These are phyloP conservation scores for Camelus bactrianus DNA, from an alignment of 2,113 vertebrate species.

Conservation along the genomic window DNA sequence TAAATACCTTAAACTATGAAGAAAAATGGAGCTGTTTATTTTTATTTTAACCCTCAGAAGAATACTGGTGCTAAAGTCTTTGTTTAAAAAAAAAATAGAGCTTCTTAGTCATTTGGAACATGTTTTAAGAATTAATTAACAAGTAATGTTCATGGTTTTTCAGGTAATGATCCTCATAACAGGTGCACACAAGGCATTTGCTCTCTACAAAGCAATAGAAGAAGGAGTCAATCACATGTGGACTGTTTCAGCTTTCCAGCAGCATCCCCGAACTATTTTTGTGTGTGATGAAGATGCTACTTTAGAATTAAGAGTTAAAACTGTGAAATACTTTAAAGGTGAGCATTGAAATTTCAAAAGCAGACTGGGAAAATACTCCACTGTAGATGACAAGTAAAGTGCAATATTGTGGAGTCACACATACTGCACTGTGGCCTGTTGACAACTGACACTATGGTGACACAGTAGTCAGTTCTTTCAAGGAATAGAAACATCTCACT, in stretches of 20 bases:
- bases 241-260: conserved; percentile 94
- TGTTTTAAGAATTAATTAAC: conserved; percentile 8
- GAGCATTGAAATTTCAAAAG: conserved; percentile 78
- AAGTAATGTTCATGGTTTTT: conserved; percentile 64
- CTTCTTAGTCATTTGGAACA: neutral
- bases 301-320: conserved; percentile 92
- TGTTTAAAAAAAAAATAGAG: neutral
- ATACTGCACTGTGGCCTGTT: neutral
- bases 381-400: neutral
- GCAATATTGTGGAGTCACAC: neutral
- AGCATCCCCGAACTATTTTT: conserved; percentile 91
- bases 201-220: conserved; percentile 92
- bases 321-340: conserved; percentile 94
- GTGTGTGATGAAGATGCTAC: conserved; percentile 93
- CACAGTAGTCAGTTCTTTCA: neutral
- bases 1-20: neutral
- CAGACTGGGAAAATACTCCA: neutral
- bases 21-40: neutral
- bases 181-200: conserved; percentile 92
- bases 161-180: conserved; percentile 94
- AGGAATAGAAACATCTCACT: conserved; percentile 7
- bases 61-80: neutral
- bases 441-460: neutral
- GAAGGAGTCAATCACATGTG: conserved; percentile 93
- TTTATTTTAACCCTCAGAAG: neutral